Evolutionary conservation across 2,797 vertebrate species (phyloP).

Genomic region (Botia kubotai): DNA sequence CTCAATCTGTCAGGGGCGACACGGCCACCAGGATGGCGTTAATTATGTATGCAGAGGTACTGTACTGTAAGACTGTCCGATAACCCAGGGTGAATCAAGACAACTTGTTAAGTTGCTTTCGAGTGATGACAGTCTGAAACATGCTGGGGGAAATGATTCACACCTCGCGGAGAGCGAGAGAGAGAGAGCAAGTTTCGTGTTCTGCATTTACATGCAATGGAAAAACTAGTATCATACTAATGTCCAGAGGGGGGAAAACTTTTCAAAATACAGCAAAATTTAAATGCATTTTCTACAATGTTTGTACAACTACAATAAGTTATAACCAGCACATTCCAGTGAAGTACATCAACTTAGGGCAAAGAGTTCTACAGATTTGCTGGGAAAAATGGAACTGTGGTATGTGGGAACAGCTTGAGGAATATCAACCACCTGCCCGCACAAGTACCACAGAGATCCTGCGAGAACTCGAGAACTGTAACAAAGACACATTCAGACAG

Average conservation of each 20-base stretch:
- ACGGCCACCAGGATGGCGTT: conserved; percentile 37
- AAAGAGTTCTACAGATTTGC: not conserved
- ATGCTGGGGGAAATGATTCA: conserved; percentile 18
- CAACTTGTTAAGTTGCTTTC: conserved; percentile 42
- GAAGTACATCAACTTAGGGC: not conserved
- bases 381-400: not conserved
- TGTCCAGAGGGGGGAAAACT: too few relatives aligned
- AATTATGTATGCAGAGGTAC: conserved; percentile 68
- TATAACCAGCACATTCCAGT: conserved; percentile 5
- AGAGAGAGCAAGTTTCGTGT: not conserved
- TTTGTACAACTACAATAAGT: not conserved
- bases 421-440: not conserved
- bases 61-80: conserved; percentile 28
- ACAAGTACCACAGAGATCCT: not conserved
- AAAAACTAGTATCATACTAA: too few relatives aligned
- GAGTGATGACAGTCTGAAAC: conserved; percentile 63
- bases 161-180: not conserved
- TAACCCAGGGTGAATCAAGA: conserved; percentile 54
- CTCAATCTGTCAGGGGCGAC: conserved; percentile 40
- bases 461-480: not conserved
- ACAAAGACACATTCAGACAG: not conserved
- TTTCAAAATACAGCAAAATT: too few relatives aligned
- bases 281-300: not conserved
- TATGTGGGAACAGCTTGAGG: not conserved
- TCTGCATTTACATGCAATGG: not conserved